Evolutionary conservation across 2,888 invertebrate species (phyloP).

Genomic region (Syrista parreyssii): DNA sequence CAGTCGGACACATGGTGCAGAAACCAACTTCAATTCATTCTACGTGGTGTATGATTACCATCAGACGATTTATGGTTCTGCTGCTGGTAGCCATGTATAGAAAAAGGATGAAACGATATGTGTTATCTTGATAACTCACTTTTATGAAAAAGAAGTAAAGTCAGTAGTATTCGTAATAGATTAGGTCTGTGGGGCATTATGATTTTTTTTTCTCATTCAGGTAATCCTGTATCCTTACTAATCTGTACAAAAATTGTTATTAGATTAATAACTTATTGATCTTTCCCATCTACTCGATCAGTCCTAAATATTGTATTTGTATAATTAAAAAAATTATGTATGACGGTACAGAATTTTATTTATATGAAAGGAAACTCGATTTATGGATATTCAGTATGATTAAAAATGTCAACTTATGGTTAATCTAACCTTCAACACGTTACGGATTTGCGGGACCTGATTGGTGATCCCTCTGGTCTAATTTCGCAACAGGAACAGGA

Average conservation of each 20-base stretch:
- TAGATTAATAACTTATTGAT: background rate
- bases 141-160: conserved; percentile 36
- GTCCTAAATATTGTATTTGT: background rate
- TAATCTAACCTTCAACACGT: background rate
- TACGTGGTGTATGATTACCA: no score
- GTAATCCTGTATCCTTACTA: background rate
- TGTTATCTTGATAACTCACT: conserved; percentile 30
- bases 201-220: background rate
- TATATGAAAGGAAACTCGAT: background rate
- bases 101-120: no score
- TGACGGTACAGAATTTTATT: background rate
- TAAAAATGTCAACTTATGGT: background rate
- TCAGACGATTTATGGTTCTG: no score
- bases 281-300: background rate
- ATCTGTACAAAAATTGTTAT: background rate
- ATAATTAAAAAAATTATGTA: background rate
- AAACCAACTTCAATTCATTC: no score
- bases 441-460: background rate
- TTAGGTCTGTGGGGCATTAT: conserved; percentile 1
- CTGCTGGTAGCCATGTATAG: no score
- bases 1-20: no score
- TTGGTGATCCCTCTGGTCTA: background rate
- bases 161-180: conserved; percentile 34
- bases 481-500: background rate
- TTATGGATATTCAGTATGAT: background rate